Evolutionary conservation across 2,888 invertebrate species (phyloP).

Genomic region (Hipparchia semele): DNA sequence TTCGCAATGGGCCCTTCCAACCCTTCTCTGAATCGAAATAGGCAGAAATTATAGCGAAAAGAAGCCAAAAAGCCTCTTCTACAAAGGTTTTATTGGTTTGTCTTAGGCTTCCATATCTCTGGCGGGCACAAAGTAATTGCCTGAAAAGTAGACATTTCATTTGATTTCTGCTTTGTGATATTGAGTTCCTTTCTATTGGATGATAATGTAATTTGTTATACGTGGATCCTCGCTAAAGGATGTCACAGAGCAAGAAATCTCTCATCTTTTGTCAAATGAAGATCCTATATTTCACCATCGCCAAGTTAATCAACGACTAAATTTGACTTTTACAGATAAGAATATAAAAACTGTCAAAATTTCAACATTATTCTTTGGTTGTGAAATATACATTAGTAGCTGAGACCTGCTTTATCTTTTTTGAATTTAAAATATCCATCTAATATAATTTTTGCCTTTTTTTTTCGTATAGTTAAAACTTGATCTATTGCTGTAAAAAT

Average conservation of each 20-base stretch:
- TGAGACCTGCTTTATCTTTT: too few relatives aligned
- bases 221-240: neutral
- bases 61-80: neutral
- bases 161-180: slow-evolving; percentile 4
- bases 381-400: too few relatives aligned
- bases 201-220: neutral
- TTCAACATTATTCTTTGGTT: too few relatives aligned
- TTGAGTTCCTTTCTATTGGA: slow-evolving; percentile 1
- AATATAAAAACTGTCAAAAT: too few relatives aligned
- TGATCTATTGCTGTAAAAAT: too few relatives aligned
- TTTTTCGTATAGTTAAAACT: too few relatives aligned
- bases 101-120: neutral
- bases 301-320: too few relatives aligned
- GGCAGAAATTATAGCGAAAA: neutral
- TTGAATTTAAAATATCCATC: too few relatives aligned
- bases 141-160: neutral
- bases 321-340: too few relatives aligned
- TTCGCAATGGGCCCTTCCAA: too few relatives aligned
- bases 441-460: too few relatives aligned
- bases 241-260: neutral
- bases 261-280: neutral
- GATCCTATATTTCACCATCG: too few relatives aligned
- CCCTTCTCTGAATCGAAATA: neutral
- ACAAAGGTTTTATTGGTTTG: neutral
- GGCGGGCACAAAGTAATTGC: neutral